Evolutionary conservation across 1,140 invertebrate genomes (phyloP).

Genomic region (Drosophila seguyi): DNA sequence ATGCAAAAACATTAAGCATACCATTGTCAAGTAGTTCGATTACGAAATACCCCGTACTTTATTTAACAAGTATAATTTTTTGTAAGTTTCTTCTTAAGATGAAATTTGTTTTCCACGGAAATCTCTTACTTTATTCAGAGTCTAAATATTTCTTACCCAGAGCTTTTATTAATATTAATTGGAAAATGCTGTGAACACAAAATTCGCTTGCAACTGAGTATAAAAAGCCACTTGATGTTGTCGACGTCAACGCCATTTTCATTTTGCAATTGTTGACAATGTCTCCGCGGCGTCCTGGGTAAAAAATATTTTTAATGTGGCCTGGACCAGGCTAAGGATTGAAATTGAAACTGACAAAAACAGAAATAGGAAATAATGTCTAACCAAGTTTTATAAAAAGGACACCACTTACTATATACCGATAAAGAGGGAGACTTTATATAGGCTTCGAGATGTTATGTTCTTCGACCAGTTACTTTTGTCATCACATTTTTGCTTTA

Average conservation of each 20-base stretch:
- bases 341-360: constrained; percentile 63
- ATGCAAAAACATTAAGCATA: constrained; percentile 26
- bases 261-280: constrained; percentile 72
- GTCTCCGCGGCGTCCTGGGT: constrained; percentile 26
- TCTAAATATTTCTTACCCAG: too few species aligned
- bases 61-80: background rate
- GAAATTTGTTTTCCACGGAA: background rate
- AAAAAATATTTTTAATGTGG: constrained; percentile 30
- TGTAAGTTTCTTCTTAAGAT: background rate
- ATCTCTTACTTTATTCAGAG: background rate
- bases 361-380: constrained; percentile 34
- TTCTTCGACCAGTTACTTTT: background rate
- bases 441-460: too few species aligned
- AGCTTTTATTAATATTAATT: too few species aligned
- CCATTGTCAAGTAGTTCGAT: background rate
- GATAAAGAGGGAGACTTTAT: background rate
- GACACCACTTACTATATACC: background rate
- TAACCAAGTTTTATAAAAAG: constrained; percentile 11
- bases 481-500: background rate
- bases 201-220: background rate
- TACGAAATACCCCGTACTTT: background rate
- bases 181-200: background rate
- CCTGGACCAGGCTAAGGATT: constrained; percentile 19
- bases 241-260: constrained; percentile 74
- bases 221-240: constrained; percentile 21